Conservation (phyloP, 2,113 vertebrate species). For the Cololabis saira region DNA sequence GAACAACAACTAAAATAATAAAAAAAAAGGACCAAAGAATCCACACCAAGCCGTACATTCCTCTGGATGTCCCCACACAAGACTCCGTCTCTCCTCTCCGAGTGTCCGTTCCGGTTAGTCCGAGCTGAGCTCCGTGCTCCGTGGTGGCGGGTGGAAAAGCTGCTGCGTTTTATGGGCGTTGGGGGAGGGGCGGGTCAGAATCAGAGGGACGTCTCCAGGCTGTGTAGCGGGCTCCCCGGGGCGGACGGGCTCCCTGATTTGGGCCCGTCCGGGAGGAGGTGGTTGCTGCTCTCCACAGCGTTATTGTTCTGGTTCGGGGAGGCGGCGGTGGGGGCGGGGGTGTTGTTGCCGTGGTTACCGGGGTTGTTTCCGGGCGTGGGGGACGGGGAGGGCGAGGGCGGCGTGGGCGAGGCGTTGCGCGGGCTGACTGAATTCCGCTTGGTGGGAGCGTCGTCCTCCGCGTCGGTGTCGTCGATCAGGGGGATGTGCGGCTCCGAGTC, state of each 20-base stretch:
- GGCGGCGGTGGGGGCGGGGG: constrained; percentile 72
- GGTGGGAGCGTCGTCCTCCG: constrained; percentile 96
- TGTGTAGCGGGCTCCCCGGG: constrained; percentile 98
- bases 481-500: constrained; percentile 99
- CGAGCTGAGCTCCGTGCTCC: constrained; percentile 67
- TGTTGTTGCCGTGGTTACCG: too few relatives aligned
- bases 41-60: constrained; percentile 90
- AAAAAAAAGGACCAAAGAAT: constrained; percentile 79
- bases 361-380: constrained; percentile 81
- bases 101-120: constrained; percentile 52
- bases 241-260: constrained; percentile 93
- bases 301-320: constrained; percentile 99
- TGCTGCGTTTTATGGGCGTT: too few relatives aligned
- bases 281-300: constrained; percentile 94
- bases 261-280: constrained; percentile 92
- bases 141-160: constrained; percentile 60
- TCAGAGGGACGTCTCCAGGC: constrained; percentile 99
- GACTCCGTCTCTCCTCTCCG: constrained; percentile 65
- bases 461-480: constrained; percentile 98
- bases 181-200: constrained; percentile 75
- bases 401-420: constrained; percentile 83
- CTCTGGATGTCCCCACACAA: constrained; percentile 88
- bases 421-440: constrained; percentile 94
- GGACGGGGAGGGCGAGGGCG: constrained; percentile 84
- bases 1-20: too few relatives aligned